These are phyloP conservation scores for Oreamnos americanus DNA, from an alignment of 2,113 vertebrate genomes.

Conservation along the genomic window DNA sequence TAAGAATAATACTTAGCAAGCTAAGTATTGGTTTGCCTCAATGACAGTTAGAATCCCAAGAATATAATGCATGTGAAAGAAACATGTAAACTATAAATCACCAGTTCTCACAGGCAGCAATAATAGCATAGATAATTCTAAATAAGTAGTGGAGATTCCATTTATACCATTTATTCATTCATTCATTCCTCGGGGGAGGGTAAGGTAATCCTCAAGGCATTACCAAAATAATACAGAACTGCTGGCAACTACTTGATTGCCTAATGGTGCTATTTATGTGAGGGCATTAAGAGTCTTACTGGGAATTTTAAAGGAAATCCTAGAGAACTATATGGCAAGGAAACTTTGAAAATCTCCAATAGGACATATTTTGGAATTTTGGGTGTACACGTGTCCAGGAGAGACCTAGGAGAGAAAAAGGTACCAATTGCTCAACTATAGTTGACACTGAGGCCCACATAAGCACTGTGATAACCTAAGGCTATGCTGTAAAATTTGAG, in stretches of 20 bases:
- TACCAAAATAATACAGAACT: neutral
- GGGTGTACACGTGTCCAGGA: neutral
- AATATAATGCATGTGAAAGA: neutral
- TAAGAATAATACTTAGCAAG: neutral
- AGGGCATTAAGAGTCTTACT: neutral
- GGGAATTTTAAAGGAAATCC: neutral
- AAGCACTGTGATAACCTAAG: neutral
- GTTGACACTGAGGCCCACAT: neutral
- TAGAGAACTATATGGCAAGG: neutral
- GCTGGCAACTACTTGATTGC: neutral
- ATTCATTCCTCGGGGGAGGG: neutral
- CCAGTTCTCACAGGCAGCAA: neutral
- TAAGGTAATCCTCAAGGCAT: neutral
- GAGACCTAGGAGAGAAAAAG: neutral
- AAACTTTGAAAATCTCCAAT: neutral
- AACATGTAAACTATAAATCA: neutral
- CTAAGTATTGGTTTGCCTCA: neutral
- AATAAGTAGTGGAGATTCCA: neutral
- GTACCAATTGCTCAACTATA: neutral
- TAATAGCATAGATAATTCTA: neutral
- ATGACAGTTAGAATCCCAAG: neutral
- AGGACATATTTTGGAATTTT: neutral
- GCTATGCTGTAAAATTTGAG: neutral
- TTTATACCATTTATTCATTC: neutral
- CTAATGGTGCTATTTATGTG: neutral